phyloP scores from a whole-genome alignment of 2,113 vertebrate species.

The Scartelaos histophorus region DNA sequence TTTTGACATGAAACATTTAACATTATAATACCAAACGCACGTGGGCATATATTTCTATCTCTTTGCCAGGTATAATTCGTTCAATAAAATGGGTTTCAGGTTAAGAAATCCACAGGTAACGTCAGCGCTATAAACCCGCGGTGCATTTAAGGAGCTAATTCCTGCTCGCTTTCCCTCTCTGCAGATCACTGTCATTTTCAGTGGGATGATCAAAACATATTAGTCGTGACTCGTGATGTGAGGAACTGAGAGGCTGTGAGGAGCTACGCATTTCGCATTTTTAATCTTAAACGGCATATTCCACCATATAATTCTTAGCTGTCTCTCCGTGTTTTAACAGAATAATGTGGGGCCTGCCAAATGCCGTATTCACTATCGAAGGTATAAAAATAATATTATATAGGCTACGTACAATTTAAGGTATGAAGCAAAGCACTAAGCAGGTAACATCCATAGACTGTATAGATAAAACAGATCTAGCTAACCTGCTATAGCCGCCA shows the following conservation, averaged over 20 bases:
- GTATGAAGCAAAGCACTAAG: too few relatives aligned
- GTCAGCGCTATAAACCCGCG: constrained; percentile 36
- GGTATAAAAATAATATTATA: too few relatives aligned
- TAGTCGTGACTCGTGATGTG: constrained; percentile 63
- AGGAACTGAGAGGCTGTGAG: constrained; percentile 33
- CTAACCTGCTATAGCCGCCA: too few relatives aligned
- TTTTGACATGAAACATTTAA: neutral
- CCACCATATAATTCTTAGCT: neutral
- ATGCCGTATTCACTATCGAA: too few relatives aligned
- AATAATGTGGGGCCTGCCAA: too few relatives aligned
- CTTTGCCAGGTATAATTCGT: neutral
- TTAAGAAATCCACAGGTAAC: constrained; percentile 25
- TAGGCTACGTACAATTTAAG: too few relatives aligned
- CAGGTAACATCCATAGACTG: too few relatives aligned
- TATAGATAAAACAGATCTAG: too few relatives aligned
- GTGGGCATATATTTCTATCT: neutral
- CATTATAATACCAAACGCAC: neutral
- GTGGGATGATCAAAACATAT: constrained; percentile 66
- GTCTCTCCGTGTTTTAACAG: too few relatives aligned
- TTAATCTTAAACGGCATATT: constrained; percentile 44
- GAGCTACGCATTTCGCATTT: neutral
- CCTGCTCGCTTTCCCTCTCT: constrained; percentile 54
- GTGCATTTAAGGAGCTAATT: constrained; percentile 40
- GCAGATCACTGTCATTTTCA: constrained; percentile 65
- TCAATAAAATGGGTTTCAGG: neutral